These are phyloP conservation scores for Crotalus viridis DNA, from an alignment of 2,113 vertebrate genomes.

Conservation along the genomic window DNA sequence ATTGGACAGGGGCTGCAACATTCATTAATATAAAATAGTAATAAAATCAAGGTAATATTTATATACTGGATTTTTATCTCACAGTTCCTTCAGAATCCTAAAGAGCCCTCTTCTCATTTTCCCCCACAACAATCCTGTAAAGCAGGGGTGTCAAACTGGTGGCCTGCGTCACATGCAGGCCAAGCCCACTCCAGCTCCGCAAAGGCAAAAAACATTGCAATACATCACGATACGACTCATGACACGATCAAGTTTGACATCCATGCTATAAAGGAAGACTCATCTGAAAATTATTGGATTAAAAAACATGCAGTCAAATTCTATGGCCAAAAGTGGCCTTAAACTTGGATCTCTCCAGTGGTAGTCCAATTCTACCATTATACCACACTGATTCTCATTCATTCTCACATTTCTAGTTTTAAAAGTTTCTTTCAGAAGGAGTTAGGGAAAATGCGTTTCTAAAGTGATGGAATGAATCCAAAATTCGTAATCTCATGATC, in stretches of 20 bases:
- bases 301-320: background rate
- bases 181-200: too few species aligned
- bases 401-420: background rate
- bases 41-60: background rate
- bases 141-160: background rate
- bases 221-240: too few species aligned
- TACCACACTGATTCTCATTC: background rate
- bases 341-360: background rate
- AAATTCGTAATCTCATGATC: background rate
- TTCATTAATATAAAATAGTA: background rate
- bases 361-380: background rate
- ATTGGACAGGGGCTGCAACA: background rate
- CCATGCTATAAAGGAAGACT: background rate
- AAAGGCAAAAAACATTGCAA: too few species aligned
- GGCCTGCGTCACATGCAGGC: too few species aligned
- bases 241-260: too few species aligned
- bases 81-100: background rate
- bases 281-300: background rate
- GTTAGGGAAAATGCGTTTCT: background rate
- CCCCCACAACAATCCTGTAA: background rate
- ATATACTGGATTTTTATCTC: background rate
- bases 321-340: background rate
- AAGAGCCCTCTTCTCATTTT: background rate
- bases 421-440: background rate
- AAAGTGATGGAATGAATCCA: background rate